Evolutionary conservation across 2,113 vertebrate species (phyloP), one percentile per base, ranked within the genome.

Genomic region (Meles meles): DNA sequence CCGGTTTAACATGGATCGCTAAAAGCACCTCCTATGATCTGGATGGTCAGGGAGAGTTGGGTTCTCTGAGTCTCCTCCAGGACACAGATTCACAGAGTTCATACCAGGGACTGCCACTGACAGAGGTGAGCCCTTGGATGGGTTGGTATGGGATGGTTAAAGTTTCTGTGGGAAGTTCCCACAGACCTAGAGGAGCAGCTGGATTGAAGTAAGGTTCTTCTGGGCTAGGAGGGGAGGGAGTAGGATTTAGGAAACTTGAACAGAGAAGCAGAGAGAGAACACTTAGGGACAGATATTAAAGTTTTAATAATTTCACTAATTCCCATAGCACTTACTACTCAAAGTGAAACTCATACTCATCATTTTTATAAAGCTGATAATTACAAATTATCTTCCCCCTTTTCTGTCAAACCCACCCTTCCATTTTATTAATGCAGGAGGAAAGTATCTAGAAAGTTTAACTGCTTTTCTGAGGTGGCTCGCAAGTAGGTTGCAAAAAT

Each of bases 61-160:
- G 85, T 90, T 61, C 88, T 91, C 96, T 95, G 85, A 97, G 76
- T 37, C 25, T 94, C 72, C 47, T 77, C 82, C 91, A 85, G 91
- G 90, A 81, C 86, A 34, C 96, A 95, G 88, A 67, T 88, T 76
- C 71, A 49, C 90, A 96, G 96, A 87, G 65, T 49, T 83, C 65
- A 61, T 47, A 4, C 83, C 39, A 49, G 92, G 63, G 61, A 79
- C 59, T 49, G 59, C 90, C 39, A 79, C 84, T 74, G 84, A 61
- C 87, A 18, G 37, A 98, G 97, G 98, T 98, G 92, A 98, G 98
- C 79, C 47, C 59, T 47, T 1, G 29, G 57, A 10, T 21, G 67
- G 37, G 91, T n/a, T 59, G 69, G 3, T 18, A 31, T 1, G 6
- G 55, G 61, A n/a, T n/a, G 29, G 14, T 14, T 52, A 34, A 91